phyloP scores from a whole-genome alignment of 1,140 invertebrate genomes.

The Drosophila athabasca region DNA sequence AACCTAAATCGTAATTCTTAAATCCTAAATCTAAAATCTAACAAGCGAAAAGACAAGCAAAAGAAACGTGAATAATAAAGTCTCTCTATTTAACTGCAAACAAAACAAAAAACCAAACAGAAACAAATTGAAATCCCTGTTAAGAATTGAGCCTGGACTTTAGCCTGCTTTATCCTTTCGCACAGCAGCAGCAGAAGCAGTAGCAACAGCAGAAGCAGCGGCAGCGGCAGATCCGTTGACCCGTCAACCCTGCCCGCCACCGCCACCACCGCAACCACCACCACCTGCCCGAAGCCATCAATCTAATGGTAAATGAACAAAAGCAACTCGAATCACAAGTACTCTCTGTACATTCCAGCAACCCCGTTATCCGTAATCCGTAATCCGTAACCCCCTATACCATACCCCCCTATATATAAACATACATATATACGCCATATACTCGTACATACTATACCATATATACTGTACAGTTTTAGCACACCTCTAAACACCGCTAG shows the following conservation, averaged over 20 bases:
- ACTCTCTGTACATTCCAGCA: slow-evolving; percentile 42
- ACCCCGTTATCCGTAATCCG: too few relatives aligned
- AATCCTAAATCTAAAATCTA: slow-evolving; percentile 19
- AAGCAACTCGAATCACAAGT: slow-evolving; percentile 57
- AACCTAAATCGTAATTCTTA: slow-evolving; percentile 18
- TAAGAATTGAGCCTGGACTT: slow-evolving; percentile 34
- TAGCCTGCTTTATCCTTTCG: slow-evolving; percentile 55
- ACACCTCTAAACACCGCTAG: slow-evolving; percentile 39
- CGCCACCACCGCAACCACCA: not conserved
- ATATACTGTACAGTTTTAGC: slow-evolving; percentile 43
- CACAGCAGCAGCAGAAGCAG: slow-evolving; percentile 44
- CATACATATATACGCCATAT: too few relatives aligned
- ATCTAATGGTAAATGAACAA: slow-evolving; percentile 74
- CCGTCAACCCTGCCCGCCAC: not conserved
- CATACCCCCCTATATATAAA: too few relatives aligned
- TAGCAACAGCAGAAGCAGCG: slow-evolving; percentile 7
- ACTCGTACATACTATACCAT: too few relatives aligned
- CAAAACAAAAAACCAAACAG: slow-evolving; percentile 15
- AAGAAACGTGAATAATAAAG: slow-evolving; percentile 77
- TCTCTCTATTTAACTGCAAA: slow-evolving; percentile 82
- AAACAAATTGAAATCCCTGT: slow-evolving; percentile 17
- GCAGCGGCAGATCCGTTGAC: slow-evolving; percentile 18
- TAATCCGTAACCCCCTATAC: slow-evolving; percentile 1
- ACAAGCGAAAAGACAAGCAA: slow-evolving; percentile 33
- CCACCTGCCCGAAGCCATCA: slow-evolving; percentile 24